Evolutionary conservation across 2,797 vertebrate genomes (phyloP).

Genomic region (Sebastolobus alascanus): DNA sequence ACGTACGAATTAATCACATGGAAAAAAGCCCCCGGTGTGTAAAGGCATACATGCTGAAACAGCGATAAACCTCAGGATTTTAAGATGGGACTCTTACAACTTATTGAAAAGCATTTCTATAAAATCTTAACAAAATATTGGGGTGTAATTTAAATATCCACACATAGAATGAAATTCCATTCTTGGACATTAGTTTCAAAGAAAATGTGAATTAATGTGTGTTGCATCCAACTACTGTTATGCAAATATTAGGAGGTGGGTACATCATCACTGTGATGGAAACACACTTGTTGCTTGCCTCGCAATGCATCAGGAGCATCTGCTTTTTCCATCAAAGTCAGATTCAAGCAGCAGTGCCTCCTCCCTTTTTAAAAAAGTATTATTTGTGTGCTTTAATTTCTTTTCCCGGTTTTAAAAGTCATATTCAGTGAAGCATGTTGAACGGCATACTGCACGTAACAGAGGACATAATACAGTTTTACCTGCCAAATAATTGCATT

Average conservation of each 20-base stretch:
- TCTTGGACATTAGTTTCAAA: not conserved
- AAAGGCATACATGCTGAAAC: not conserved
- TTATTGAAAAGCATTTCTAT: no score
- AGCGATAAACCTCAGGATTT: not conserved
- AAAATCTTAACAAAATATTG: no score
- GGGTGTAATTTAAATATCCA: no score
- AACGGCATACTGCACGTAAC: not conserved
- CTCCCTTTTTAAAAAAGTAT: not conserved
- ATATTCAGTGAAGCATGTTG: not conserved
- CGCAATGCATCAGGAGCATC: not conserved
- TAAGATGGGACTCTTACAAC: not conserved
- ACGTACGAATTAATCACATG: no score
- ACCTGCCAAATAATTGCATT: constrained; percentile 27
- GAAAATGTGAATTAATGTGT: not conserved
- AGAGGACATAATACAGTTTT: constrained; percentile 5
- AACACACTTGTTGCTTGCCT: not conserved
- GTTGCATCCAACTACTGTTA: not conserved
- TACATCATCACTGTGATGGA: not conserved
- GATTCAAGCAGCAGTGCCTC: not conserved
- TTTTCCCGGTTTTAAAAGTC: constrained; percentile 9
- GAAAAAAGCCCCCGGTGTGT: no score
- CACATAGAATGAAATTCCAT: no score
- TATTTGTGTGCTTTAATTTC: not conserved
- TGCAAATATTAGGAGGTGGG: not conserved
- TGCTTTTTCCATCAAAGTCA: not conserved